A percentile compares a stretch with the other conserved stretches of the same genome.
Conservation (phyloP, 1,140 invertebrate species). For the Plodia interpunctella region DNA sequence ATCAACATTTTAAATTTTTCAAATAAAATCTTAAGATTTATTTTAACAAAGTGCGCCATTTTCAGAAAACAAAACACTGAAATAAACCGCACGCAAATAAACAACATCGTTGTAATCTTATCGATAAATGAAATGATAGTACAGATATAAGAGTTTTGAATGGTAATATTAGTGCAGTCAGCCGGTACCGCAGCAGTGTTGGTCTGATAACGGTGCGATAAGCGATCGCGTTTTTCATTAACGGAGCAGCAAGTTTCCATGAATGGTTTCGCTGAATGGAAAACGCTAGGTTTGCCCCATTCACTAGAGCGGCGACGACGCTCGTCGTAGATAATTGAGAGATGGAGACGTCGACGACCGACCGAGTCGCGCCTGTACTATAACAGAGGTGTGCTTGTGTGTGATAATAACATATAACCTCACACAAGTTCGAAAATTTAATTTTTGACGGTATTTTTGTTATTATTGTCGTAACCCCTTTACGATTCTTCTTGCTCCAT, state of each 20-base stretch:
- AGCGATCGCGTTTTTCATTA: slow-evolving; percentile 69
- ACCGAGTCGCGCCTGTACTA: slow-evolving; percentile 14
- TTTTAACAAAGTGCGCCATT: too few relatives aligned
- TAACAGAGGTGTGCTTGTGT: too few relatives aligned
- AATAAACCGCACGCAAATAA: slow-evolving; percentile 6
- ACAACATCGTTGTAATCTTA: slow-evolving; percentile 22
- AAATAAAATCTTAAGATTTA: not conserved
- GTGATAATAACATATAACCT: too few relatives aligned
- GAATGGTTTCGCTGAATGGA: slow-evolving; percentile 65
- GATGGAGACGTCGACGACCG: slow-evolving; percentile 11
- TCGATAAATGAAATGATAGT: slow-evolving; percentile 19
- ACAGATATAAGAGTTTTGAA: slow-evolving; percentile 35
- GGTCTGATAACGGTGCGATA: slow-evolving; percentile 56
- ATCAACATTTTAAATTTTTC: not conserved
- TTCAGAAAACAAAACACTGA: not conserved
- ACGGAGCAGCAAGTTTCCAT: slow-evolving; percentile 65
- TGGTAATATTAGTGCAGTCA: slow-evolving; percentile 36
- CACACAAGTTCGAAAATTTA: too few relatives aligned
- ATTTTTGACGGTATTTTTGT: too few relatives aligned
- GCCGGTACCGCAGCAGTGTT: slow-evolving; percentile 26
- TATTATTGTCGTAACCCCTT: too few relatives aligned
- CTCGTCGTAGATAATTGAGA: not conserved
- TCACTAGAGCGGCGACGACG: slow-evolving; percentile 29
- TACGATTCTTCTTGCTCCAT: too few relatives aligned
- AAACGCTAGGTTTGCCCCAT: slow-evolving; percentile 59